phyloP scores from a whole-genome alignment of 2,888 invertebrate genomes.

The Sceliomorpha sp. region DNA sequence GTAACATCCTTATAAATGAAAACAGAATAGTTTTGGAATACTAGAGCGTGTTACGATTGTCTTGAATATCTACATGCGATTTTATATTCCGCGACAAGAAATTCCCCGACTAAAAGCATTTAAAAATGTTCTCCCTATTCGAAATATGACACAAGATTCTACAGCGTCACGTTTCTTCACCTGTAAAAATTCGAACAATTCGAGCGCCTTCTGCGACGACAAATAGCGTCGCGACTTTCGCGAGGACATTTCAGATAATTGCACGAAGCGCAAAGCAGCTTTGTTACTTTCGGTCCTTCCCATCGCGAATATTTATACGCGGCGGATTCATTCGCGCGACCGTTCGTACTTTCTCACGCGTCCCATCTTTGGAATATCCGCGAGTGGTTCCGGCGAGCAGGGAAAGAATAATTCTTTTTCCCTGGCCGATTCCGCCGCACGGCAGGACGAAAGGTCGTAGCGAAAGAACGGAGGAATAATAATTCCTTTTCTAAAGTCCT shows the following conservation, averaged over 20 bases:
- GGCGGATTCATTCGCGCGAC: constrained; percentile 38
- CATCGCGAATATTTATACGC: constrained; percentile 38
- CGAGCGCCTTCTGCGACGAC: no score
- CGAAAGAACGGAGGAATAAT: constrained; percentile 46
- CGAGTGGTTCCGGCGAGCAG: constrained; percentile 23
- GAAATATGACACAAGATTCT: no score
- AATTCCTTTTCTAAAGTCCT: constrained; percentile 50
- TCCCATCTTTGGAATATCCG: constrained; percentile 40
- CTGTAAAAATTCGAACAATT: no score
- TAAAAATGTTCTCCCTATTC: no score
- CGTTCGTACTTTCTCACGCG: constrained; percentile 35
- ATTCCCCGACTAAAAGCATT: background rate
- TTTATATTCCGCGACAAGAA: background rate
- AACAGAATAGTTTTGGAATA: constrained; percentile 24
- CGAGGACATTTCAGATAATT: constrained; percentile 27
- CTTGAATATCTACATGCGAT: no score
- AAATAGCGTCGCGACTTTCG: constrained; percentile 6
- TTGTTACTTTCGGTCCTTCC: constrained; percentile 20
- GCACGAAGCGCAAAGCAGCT: constrained; percentile 24
- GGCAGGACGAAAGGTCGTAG: constrained; percentile 48
- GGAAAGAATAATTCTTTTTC: constrained; percentile 46
- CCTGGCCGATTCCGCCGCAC: constrained; percentile 38
- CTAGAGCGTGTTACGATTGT: no score
- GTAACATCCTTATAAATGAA: constrained; percentile 39
- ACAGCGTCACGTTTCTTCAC: constrained; percentile 11